These are phyloP conservation scores for Leucopsar rothschildi DNA, from an alignment of 2,113 vertebrate species.

Conservation along the genomic window DNA sequence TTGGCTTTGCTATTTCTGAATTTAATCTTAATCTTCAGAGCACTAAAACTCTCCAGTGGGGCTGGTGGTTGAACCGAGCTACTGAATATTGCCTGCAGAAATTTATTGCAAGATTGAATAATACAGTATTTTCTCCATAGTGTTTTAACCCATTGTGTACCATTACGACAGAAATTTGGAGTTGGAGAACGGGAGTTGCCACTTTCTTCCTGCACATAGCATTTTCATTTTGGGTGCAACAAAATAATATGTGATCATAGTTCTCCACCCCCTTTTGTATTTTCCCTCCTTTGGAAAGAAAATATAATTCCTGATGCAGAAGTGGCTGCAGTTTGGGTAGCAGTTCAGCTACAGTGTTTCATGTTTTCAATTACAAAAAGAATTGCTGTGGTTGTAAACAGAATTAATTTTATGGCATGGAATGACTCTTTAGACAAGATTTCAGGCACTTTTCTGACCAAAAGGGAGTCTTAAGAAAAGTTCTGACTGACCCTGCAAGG, in stretches of 20 bases:
- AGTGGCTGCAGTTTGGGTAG: neutral
- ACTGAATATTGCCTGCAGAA: slow-evolving; percentile 54
- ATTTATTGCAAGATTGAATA: slow-evolving; percentile 32
- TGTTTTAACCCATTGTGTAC: neutral
- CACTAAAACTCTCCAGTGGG: slow-evolving; percentile 51
- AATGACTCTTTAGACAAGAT: neutral
- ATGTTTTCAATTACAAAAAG: neutral
- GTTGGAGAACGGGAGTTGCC: neutral
- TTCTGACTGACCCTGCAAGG: neutral
- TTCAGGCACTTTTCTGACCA: neutral
- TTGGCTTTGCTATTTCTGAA: slow-evolving; percentile 50
- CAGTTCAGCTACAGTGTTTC: neutral
- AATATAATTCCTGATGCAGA: neutral
- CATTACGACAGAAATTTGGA: neutral
- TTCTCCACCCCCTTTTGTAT: neutral
- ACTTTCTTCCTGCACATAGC: neutral
- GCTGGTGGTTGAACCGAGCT: slow-evolving; percentile 33
- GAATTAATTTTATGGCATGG: neutral
- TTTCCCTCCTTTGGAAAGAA: neutral
- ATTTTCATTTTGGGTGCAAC: neutral
- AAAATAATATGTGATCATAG: neutral
- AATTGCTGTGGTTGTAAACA: neutral
- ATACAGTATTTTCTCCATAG: neutral
- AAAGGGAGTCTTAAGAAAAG: neutral
- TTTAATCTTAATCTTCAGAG: slow-evolving; percentile 58